These are phyloP conservation scores for Mustelus asterias DNA, from an alignment of 2,113 vertebrate genomes.

Conservation along the genomic window DNA sequence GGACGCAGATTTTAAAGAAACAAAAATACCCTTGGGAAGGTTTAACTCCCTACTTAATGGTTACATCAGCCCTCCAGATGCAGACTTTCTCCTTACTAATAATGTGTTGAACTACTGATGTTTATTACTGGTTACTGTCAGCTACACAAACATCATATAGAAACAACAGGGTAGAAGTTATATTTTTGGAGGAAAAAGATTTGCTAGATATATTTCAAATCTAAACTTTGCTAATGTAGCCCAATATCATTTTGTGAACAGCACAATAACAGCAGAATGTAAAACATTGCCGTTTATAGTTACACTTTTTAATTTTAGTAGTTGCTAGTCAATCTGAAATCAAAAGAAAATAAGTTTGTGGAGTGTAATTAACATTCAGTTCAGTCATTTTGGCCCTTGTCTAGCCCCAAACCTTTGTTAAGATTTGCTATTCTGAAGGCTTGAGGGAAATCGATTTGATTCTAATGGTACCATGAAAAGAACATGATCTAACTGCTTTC, in stretches of 20 bases:
- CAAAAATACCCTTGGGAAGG: background rate
- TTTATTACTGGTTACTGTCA: background rate
- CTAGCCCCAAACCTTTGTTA: slow-evolving; percentile 87
- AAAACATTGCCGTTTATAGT: slow-evolving; percentile 81
- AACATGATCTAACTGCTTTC: slow-evolving; percentile 99
- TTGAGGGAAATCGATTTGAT: slow-evolving; percentile 99
- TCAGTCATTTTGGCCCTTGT: slow-evolving; percentile 80
- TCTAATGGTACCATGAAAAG: slow-evolving; percentile 99
- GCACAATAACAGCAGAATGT: slow-evolving; percentile 49
- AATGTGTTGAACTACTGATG: background rate
- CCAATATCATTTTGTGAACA: background rate
- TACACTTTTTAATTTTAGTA: slow-evolving; percentile 75
- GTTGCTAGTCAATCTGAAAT: slow-evolving; percentile 75
- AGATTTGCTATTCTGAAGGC: slow-evolving; percentile 80
- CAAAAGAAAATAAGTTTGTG: slow-evolving; percentile 83
- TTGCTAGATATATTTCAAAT: background rate
- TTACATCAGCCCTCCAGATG: slow-evolving; percentile 1
- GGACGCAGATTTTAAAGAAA: background rate
- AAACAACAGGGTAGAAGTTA: background rate
- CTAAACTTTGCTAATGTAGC: background rate
- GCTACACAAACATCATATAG: background rate
- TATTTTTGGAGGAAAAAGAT: background rate
- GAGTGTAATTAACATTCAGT: slow-evolving; percentile 99
- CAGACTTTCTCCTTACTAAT: background rate
- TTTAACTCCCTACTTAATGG: slow-evolving; percentile 13